Conservation (phyloP, 2,797 vertebrate genomes). For the Diglossa cyanea region DNA sequence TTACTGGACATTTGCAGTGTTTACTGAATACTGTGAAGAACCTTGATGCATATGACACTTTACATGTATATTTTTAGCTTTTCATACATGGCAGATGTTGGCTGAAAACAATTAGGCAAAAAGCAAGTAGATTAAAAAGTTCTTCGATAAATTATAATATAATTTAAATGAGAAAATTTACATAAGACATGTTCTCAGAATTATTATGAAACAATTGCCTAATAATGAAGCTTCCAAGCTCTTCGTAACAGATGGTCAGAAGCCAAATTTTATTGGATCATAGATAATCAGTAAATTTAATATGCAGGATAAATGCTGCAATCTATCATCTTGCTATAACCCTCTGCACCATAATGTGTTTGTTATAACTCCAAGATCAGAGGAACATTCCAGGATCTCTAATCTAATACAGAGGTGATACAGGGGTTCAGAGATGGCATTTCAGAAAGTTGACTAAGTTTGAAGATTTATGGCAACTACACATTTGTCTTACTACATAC, state of each 20-base stretch:
- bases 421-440: neutral
- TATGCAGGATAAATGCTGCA: conserved; percentile 16
- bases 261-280: conserved; percentile 50
- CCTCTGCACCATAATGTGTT: neutral
- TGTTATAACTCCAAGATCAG: neutral
- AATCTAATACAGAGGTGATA: neutral
- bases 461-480: neutral
- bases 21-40: neutral
- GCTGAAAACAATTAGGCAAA: conserved; percentile 41
- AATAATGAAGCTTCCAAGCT: conserved; percentile 51
- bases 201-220: conserved; percentile 59
- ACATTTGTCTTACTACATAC: neutral
- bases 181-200: conserved; percentile 25
- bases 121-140: conserved; percentile 37
- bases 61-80: neutral
- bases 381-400: neutral
- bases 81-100: conserved; percentile 49
- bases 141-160: conserved; percentile 32
- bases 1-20: conserved; percentile 15
- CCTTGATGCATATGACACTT: neutral
- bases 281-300: conserved; percentile 60
- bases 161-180: conserved; percentile 53
- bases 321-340: conserved; percentile 20
- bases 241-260: conserved; percentile 65
- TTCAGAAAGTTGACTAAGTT: neutral